These are phyloP conservation scores for Trididemnum clinides DNA, from an alignment of 23 tunicate genomes.

Conservation along the genomic window DNA sequence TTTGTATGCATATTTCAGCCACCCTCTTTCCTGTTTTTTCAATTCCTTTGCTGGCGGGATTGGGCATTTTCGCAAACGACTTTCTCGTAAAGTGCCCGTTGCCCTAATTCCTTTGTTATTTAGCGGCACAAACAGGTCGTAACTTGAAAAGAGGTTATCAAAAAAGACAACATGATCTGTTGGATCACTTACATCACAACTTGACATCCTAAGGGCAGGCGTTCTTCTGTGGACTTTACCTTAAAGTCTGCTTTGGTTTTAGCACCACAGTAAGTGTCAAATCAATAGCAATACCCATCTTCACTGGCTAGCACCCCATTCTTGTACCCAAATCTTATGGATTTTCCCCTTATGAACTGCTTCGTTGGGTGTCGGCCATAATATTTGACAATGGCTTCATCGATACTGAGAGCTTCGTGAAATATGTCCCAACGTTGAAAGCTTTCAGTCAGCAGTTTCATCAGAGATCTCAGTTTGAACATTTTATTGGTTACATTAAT, in stretches of 20 bases:
- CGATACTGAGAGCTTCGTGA: not conserved
- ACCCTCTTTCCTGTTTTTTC: not conserved
- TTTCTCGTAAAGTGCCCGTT: not conserved
- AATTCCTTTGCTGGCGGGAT: not conserved
- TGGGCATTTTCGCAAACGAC: not conserved
- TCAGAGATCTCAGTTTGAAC: not conserved
- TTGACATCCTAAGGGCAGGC: too few relatives aligned
- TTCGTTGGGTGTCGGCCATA: not conserved
- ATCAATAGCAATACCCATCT: not conserved
- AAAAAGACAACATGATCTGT: not conserved
- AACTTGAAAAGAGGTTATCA: not conserved
- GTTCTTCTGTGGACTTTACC: too few relatives aligned
- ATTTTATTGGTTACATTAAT: not conserved
- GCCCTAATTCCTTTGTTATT: not conserved
- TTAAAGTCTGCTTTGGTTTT: not conserved
- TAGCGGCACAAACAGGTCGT: not conserved
- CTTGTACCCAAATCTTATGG: not conserved
- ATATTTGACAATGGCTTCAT: slow-evolving; percentile 1
- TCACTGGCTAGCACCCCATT: not conserved
- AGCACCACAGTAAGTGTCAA: not conserved
- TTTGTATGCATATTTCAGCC: not conserved
- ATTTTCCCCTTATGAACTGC: not conserved
- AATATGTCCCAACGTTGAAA: not conserved
- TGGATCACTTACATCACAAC: not conserved
- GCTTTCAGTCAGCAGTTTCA: not conserved